Evolutionary conservation across 1,140 invertebrate genomes (phyloP).

Genomic region (Panulirus ornatus): DNA sequence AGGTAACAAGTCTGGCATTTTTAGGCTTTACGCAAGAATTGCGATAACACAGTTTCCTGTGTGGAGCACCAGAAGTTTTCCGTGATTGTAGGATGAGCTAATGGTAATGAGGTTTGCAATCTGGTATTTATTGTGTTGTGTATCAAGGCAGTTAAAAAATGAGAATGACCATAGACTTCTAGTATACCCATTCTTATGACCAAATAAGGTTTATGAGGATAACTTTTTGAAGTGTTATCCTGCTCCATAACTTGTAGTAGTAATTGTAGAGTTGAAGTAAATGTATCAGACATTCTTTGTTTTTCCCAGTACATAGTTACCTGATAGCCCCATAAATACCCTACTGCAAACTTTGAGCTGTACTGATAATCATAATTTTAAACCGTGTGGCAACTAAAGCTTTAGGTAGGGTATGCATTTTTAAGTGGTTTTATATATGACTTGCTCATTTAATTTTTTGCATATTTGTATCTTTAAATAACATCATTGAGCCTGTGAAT

Average conservation of each 20-base stretch:
- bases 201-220: neutral
- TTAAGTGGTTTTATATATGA: neutral
- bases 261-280: neutral
- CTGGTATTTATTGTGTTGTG: neutral
- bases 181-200: neutral
- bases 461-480: neutral
- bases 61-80: neutral
- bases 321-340: conserved; percentile 16
- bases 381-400: neutral
- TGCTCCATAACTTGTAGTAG: neutral
- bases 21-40: neutral
- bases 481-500: neutral
- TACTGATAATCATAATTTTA: neutral
- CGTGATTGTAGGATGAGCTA: neutral
- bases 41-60: neutral
- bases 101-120: neutral
- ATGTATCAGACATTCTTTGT: neutral
- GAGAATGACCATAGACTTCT: neutral
- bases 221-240: neutral
- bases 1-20: neutral
- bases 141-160: neutral
- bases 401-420: conserved; percentile 16
- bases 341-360: conserved; percentile 26
- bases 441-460: neutral
- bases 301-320: conserved; percentile 39